Conservation (phyloP, 1,140 invertebrate genomes). For the Philotrypesis tridentata region DNA sequence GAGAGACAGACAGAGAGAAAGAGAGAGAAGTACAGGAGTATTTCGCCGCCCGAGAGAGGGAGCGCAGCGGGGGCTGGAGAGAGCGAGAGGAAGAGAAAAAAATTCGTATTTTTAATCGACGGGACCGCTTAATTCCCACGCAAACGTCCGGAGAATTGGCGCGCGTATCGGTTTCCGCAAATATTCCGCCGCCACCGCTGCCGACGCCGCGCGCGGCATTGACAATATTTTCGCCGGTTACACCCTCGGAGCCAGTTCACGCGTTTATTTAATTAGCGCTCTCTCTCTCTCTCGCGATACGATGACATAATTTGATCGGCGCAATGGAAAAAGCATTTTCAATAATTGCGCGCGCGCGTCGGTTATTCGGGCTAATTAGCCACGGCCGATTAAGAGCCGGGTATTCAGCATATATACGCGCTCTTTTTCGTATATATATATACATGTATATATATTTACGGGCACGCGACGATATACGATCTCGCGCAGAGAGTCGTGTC, state of each 20-base stretch:
- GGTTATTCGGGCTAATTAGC: slow-evolving; percentile 6
- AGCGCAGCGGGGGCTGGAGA: too few species aligned
- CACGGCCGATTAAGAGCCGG: neutral
- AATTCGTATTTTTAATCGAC: slow-evolving; percentile 16
- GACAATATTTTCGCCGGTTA: neutral
- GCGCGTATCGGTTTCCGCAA: slow-evolving; percentile 12
- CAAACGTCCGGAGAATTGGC: slow-evolving; percentile 4
- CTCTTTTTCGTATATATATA: too few species aligned
- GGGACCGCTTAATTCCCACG: slow-evolving; percentile 17
- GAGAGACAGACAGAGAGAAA: too few species aligned
- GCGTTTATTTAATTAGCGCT: slow-evolving; percentile 20
- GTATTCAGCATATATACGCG: too few species aligned
- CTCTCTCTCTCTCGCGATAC: neutral
- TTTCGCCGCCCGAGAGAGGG: too few species aligned
- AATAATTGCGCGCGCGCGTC: neutral
- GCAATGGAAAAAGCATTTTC: slow-evolving; percentile 2
- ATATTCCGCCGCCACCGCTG: slow-evolving; percentile 1
- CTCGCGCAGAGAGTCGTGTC: neutral
- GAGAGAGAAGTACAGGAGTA: too few species aligned
- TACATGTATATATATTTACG: too few species aligned
- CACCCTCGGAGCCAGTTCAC: neutral
- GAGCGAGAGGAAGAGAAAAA: neutral
- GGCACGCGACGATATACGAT: too few species aligned
- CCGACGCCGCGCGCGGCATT: too few species aligned
- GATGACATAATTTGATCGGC: slow-evolving; percentile 8